Conservation (phyloP, 2,113 vertebrate species). For the Ptyas mucosa region DNA sequence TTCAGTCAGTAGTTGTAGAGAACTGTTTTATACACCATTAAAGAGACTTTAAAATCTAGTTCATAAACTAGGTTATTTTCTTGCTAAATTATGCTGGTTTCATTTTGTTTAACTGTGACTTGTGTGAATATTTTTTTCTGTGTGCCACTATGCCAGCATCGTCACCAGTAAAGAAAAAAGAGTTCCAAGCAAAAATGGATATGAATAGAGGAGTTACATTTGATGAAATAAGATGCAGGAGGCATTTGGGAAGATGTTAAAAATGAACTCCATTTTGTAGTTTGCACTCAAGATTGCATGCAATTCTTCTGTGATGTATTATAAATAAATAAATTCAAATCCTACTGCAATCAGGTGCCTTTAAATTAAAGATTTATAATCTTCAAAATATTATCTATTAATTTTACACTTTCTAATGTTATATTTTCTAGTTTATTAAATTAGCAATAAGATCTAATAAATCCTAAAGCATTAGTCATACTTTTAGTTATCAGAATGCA, state of each 20-base stretch:
- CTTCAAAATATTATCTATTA: conserved; percentile 28
- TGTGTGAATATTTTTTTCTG: background rate
- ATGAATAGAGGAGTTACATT: background rate
- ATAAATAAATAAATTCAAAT: conserved; percentile 9
- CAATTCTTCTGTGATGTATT: background rate
- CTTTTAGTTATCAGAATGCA: conserved; percentile 56
- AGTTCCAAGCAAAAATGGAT: background rate
- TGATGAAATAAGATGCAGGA: background rate
- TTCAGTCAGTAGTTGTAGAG: background rate
- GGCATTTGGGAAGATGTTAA: background rate
- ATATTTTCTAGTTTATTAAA: conserved; percentile 50
- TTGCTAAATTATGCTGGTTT: background rate
- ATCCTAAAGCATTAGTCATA: conserved; percentile 51
- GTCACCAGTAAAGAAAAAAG: background rate
- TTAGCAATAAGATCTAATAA: conserved; percentile 27
- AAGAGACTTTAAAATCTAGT: background rate
- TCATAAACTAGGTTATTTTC: conserved; percentile 1
- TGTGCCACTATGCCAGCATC: background rate
- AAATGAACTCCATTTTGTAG: background rate
- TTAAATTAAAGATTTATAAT: background rate
- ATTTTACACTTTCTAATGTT: conserved; percentile 16
- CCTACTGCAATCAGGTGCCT: background rate
- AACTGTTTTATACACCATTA: background rate
- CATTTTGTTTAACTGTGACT: background rate
- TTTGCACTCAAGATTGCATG: background rate